Conservation (phyloP, 2,113 vertebrate species). For the Coregonus clupeaformis region DNA sequence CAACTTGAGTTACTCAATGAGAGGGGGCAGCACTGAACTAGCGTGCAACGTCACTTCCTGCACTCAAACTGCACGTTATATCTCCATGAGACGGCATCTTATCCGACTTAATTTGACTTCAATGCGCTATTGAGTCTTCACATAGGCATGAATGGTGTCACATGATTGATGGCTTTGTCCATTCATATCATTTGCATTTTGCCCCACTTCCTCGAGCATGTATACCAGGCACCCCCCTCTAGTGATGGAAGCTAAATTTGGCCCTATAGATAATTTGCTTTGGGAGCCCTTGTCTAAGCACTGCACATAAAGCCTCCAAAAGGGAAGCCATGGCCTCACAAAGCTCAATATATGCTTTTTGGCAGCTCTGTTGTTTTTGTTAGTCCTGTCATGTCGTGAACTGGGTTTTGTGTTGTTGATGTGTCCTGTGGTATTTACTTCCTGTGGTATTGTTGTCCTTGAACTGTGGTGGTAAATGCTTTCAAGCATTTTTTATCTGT, state of each 20-base stretch:
- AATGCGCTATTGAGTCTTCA: too few species aligned
- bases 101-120: too few species aligned
- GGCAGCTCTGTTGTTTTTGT: constrained; percentile 29
- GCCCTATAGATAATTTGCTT: constrained; percentile 48
- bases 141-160: too few species aligned
- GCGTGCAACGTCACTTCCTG: too few species aligned
- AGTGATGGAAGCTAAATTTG: constrained; percentile 25
- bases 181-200: not conserved
- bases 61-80: too few species aligned
- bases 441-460: not conserved
- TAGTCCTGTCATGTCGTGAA: constrained; percentile 28
- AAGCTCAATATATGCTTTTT: constrained; percentile 39
- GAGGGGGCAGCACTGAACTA: too few species aligned
- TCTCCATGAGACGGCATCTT: too few species aligned
- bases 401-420: constrained; percentile 35
- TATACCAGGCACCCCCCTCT: constrained; percentile 36
- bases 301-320: constrained; percentile 46
- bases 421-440: not conserved
- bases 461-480: not conserved
- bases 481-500: too few species aligned
- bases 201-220: constrained; percentile 5
- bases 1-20: too few species aligned
- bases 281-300: constrained; percentile 43
- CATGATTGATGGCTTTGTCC: too few species aligned
- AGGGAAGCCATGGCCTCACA: constrained; percentile 42